A percentile compares a stretch with the other conserved stretches of the same genome.
phyloP scores from a whole-genome alignment of 2,888 invertebrate genomes.

The Choristoneura rosaceana region DNA sequence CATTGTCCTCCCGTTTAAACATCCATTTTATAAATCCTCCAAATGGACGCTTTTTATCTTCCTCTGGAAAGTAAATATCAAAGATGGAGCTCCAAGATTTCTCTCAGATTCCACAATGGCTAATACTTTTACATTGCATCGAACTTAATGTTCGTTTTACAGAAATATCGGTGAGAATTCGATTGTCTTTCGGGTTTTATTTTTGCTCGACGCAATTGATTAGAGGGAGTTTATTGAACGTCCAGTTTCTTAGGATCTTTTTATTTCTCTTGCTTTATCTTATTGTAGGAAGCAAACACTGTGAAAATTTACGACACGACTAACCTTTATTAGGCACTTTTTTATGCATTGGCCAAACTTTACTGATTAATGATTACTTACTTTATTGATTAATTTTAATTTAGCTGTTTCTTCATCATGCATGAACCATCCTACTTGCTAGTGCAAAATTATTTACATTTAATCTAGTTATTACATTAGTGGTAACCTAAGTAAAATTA shows the following conservation, averaged over 20 bases:
- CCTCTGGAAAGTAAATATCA: slow-evolving; percentile 64
- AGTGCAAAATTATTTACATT: no score
- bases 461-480: no score
- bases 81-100: slow-evolving; percentile 47
- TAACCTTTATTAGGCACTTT: no score
- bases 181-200: slow-evolving; percentile 27
- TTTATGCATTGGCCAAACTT: no score
- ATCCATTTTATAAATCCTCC: slow-evolving; percentile 63
- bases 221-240: slow-evolving; percentile 11
- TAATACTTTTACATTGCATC: slow-evolving; percentile 39
- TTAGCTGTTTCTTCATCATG: no score
- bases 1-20: slow-evolving; percentile 57
- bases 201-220: slow-evolving; percentile 28
- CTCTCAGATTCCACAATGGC: slow-evolving; percentile 30
- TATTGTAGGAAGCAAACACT: background rate
- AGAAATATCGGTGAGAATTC: slow-evolving; percentile 32
- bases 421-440: no score
- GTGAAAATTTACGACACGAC: no score
- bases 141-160: slow-evolving; percentile 31
- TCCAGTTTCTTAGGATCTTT: background rate
- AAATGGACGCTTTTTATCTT: slow-evolving; percentile 66
- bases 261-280: background rate
- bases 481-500: no score
- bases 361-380: no score
- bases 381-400: no score